Evolutionary conservation across 2,888 invertebrate genomes (phyloP).

Genomic region (Dioctria linearis): DNA sequence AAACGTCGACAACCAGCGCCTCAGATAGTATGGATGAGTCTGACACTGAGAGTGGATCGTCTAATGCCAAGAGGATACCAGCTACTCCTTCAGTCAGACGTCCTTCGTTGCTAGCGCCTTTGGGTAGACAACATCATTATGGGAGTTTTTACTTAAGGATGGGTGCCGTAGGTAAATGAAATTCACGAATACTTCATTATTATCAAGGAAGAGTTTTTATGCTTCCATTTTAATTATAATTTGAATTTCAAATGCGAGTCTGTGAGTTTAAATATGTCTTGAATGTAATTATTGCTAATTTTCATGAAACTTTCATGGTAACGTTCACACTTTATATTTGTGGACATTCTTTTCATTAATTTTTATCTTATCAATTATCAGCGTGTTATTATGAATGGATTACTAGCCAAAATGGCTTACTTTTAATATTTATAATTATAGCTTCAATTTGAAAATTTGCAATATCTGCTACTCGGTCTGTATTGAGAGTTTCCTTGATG

Average conservation of each 20-base stretch:
- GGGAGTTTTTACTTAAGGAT: slow-evolving; percentile 94
- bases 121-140: slow-evolving; percentile 82
- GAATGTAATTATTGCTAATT: too few species aligned
- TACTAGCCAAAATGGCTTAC: too few species aligned
- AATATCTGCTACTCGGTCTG: too few species aligned
- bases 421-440: too few species aligned
- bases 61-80: slow-evolving; percentile 62
- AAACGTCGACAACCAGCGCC: slow-evolving; percentile 63
- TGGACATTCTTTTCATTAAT: too few species aligned
- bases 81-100: slow-evolving; percentile 71
- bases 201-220: background rate
- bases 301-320: too few species aligned
- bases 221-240: slow-evolving; percentile 1
- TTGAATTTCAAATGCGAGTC: background rate
- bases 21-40: slow-evolving; percentile 77
- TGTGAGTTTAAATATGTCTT: too few species aligned
- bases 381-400: too few species aligned
- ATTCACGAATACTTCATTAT: background rate
- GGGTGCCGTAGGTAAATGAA: slow-evolving; percentile 87
- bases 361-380: too few species aligned
- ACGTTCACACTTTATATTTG: too few species aligned
- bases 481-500: too few species aligned
- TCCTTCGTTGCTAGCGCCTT: slow-evolving; percentile 71
- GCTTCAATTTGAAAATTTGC: too few species aligned
- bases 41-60: slow-evolving; percentile 71